Conservation (phyloP, 2,888 invertebrate species). For the Platycnemis pennipes region DNA sequence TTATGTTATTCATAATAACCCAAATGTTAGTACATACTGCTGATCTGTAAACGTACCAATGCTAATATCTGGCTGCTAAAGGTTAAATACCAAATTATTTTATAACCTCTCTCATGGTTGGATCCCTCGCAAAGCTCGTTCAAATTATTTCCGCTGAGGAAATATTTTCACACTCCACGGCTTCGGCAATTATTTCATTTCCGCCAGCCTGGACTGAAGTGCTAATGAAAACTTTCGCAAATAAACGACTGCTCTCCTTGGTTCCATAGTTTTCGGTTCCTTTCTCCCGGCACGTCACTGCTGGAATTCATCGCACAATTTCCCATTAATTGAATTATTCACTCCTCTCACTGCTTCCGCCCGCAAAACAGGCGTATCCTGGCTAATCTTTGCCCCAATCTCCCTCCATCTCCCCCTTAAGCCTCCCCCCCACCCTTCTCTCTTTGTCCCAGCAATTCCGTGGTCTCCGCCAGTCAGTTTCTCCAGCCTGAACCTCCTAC, state of each 20-base stretch:
- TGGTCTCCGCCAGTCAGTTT: background rate
- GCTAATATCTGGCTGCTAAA: no score
- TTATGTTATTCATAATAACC: no score
- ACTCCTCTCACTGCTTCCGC: background rate
- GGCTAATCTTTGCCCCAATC: background rate
- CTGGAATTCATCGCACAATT: background rate
- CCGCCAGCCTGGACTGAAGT: background rate
- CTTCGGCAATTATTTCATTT: background rate
- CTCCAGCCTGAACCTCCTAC: background rate
- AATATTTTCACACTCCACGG: background rate
- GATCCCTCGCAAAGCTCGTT: background rate
- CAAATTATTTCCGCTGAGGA: background rate
- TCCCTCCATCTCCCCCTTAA: background rate
- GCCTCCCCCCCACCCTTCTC: background rate
- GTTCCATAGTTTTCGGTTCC: background rate
- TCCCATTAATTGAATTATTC: conserved; percentile 11
- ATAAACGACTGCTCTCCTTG: background rate
- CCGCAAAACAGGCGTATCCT: background rate
- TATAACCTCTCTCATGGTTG: background rate
- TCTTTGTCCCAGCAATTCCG: background rate
- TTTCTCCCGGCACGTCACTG: background rate
- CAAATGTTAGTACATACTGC: no score
- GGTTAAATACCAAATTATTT: no score
- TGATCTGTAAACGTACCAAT: no score
- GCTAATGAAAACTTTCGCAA: background rate